Base-by-base conservation (phyloP, 1,140 invertebrate species). In the Harpegnathos saltator region DNA sequence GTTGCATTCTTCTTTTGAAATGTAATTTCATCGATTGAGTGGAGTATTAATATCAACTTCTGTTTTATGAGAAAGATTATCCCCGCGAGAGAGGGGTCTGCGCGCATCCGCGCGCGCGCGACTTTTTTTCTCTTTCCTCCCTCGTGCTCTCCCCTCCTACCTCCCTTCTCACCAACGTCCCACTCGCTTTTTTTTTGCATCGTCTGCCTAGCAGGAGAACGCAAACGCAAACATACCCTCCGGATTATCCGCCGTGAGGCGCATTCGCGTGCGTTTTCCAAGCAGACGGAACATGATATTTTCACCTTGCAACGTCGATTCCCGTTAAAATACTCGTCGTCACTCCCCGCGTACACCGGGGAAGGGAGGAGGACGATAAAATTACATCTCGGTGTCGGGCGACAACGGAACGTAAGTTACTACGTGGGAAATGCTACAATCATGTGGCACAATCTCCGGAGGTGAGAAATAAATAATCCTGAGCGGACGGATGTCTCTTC, bases 11-110 rank as follows among this genome's bases (percentile, higher is more conserved):
- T 88, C 74, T 71, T 2, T 50, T 62, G 81, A 87, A 86, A 87
- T 87, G 73, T 87, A 84, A 86, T 87, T 87, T 86, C 85, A 87
- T 87, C 85, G 81, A 87, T 87, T 50, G 26, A 62, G 50, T 52
- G 17, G 5, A 85, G 61, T 33, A 74, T 80, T 87, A 86, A 86
- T 71, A 80, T 78, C 74, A 86, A 86, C 66, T 86, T 29, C 26
- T 80, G 73, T 80, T 87, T 56, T 44, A 63, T 24, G 26, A 50
- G 68, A 80, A 62, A 68, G 72, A 74, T 84, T 52, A 86, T 86
- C 33, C 33, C 19, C n/a, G 17, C 52, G 29, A 72, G 24, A 2
- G 29, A 33, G 5, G 3, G 29, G 26, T 33, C 48, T 26, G 14
- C 50, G n/a, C 19, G 29, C 29, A n/a, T n/a, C n/a, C n/a, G n/a